Conservation (phyloP, 2,888 invertebrate genomes). For the Synergus japonicus region DNA sequence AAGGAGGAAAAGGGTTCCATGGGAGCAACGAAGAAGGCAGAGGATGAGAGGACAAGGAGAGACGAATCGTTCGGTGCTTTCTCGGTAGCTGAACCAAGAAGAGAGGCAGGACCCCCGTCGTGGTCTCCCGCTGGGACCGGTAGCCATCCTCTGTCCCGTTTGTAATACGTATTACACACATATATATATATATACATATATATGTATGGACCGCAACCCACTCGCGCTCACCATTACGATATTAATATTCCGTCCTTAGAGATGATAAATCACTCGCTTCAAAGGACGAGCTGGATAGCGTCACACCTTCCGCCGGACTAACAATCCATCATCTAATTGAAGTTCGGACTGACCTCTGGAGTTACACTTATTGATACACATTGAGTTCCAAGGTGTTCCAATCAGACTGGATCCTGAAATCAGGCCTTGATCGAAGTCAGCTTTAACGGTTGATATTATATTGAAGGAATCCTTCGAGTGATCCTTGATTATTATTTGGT, state of each 20-base stretch:
- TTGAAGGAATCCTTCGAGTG: too few relatives aligned
- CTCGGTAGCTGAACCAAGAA: constrained; percentile 64
- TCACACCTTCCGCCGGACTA: constrained; percentile 26
- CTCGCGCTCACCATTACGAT: constrained; percentile 63
- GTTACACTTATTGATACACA: background rate
- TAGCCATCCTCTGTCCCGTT: constrained; percentile 77
- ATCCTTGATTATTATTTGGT: too few relatives aligned
- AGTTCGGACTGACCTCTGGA: constrained; percentile 36
- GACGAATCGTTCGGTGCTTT: constrained; percentile 59
- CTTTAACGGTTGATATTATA: background rate
- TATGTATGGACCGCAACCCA: constrained; percentile 44
- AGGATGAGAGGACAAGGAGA: constrained; percentile 32
- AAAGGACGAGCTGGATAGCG: constrained; percentile 7
- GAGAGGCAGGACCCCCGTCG: constrained; percentile 71
- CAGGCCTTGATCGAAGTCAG: background rate
- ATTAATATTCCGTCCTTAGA: constrained; percentile 70
- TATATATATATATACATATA: constrained; percentile 42
- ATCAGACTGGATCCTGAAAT: background rate
- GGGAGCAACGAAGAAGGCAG: constrained; percentile 40
- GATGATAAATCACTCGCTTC: constrained; percentile 65
- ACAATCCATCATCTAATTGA: constrained; percentile 46
- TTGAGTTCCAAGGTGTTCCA: background rate
- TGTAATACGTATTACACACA: constrained; percentile 71
- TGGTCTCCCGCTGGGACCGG: constrained; percentile 77
- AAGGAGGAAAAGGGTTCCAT: background rate